These are phyloP conservation scores for Siphlonurus alternatus DNA, from an alignment of 2,888 invertebrate species.

Conservation along the genomic window DNA sequence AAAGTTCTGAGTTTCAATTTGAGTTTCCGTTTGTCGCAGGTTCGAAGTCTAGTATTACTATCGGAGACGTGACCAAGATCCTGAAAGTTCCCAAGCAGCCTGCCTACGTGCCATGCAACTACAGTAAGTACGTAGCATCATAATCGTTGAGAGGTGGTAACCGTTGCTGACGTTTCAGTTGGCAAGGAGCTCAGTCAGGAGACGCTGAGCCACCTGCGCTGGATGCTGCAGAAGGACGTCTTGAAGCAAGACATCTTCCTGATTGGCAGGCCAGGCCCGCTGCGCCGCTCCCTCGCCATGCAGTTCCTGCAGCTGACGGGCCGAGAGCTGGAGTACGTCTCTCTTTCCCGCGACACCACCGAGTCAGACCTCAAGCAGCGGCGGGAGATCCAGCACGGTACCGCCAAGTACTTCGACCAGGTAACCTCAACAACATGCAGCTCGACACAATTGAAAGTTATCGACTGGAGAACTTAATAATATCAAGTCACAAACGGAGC, in stretches of 20 bases:
- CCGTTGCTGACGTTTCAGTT: too few relatives aligned
- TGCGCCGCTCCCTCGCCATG: constrained; percentile 65
- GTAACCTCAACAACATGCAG: constrained; percentile 27
- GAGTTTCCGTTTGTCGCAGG: neutral
- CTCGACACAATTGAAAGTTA: neutral
- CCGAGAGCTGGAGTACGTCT: constrained; percentile 82
- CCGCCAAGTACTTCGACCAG: constrained; percentile 87
- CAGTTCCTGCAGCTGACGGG: constrained; percentile 78
- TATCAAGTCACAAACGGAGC: too few relatives aligned
- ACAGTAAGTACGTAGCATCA: neutral
- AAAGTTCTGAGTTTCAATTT: too few relatives aligned
- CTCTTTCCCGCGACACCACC: constrained; percentile 87
- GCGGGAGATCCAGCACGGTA: constrained; percentile 74
- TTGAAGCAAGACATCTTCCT: constrained; percentile 91
- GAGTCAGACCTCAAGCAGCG: constrained; percentile 94
- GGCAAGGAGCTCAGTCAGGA: constrained; percentile 47
- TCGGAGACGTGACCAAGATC: constrained; percentile 55
- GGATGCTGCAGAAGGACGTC: constrained; percentile 92
- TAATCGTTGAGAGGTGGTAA: too few relatives aligned
- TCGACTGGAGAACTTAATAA: too few relatives aligned
- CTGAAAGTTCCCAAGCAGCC: constrained; percentile 44
- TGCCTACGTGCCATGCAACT: constrained; percentile 66
- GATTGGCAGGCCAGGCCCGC: constrained; percentile 77
- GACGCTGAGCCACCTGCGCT: constrained; percentile 63
- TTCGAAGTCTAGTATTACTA: constrained; percentile 32